Evolutionary conservation across 2,888 invertebrate genomes (phyloP), one percentile per base, ranked within the genome.

Genomic region (Troides helena): DNA sequence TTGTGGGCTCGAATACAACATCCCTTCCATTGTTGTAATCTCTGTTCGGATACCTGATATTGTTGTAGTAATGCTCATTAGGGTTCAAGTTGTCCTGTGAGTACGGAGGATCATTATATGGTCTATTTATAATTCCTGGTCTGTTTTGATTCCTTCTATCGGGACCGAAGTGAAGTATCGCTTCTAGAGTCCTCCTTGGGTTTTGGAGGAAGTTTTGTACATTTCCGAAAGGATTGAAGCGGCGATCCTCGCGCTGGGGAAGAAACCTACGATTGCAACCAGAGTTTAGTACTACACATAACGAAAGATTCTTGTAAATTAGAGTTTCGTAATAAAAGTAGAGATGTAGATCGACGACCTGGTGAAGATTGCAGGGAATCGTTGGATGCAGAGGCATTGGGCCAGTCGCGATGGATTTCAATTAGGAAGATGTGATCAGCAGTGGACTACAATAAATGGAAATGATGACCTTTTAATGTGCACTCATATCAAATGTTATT

Each of bases 221-320:
- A 68, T 30, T 66, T 46, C 76, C 78, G 39, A 77, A 73, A 30
- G 76, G 74, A 7, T 73, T 74, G 71, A 78, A 75, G 50, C 81
- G 77, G 14, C 81, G 77, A 46, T 81, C 78, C 36, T 81, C 80
- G 56, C 83, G 77, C 75, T 76, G 79, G 17, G 81, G 73, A 81
- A 85, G 78, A 85, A 85, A 72, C 85, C 88, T 87, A 81, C 43
- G 68, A 71, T 65, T 62, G 58, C 64, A 75, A 66, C 12, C 46
- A 46, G 46, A 46, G 14, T 46, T 46, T 46, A 46, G 46, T 46
- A 14, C 46, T 46, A 14, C 46, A 46, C 14, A 14, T 46, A 14
- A 39, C 10, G 7, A 46, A 46, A 46, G 1, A 46, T 14, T 14
- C 46, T 46, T 12, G 46, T 14, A 12, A 46, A 46, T 46, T 46